Evolutionary conservation across 2,113 vertebrate genomes (phyloP), one percentile per base, ranked within the genome.

Genomic region (Tachuris rubrigastra): DNA sequence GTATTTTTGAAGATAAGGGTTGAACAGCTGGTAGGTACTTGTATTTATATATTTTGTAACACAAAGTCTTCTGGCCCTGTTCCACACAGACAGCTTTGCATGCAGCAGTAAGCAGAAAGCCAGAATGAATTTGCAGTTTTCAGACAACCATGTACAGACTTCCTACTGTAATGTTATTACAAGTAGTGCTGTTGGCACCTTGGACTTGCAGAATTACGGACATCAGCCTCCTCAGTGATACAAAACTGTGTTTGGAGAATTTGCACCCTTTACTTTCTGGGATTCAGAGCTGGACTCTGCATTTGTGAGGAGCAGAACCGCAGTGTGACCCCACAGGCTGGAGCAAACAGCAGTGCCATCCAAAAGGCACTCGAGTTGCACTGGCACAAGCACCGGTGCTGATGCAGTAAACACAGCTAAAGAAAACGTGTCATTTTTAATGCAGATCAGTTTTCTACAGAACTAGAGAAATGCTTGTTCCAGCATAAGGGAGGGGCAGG

Each of bases 71-170:
- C 30, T 91, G 74, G 91, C 72, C 46, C 31, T 37, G 28, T 62
- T 79, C 67, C 73, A 12, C 5, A 68, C 88, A 86, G 94, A 56
- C 89, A 59, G 85, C 72, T 83, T 66, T 35, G 82, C 25, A 11
- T 17, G 44, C 66, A 76, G 73, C 47, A 53, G 31, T 6, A 15
- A 67, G 83, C 79, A 71, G 85, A 62, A 83, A 86, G 59, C 46
- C 72, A 80, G 83, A 63, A 88, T 88, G 90, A 92, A 84, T 92
- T 76, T 68, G 96, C 95, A 92, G 82, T 85, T 96, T 94, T 85
- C 1, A 5, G 73, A 30, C 56, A 52, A 12, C 66, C n/a, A 1
- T 0, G 5, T 52, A 31, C 50, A 80, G 77, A 9, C 37, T 77
- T 69, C 13, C 14, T 59, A 0, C 77, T 90, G 79, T 69, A 63